A percentile compares a stretch with the other conserved stretches of the same genome.
Conservation (phyloP, 2,113 vertebrate genomes). For the Cyprinodon variegatus region DNA sequence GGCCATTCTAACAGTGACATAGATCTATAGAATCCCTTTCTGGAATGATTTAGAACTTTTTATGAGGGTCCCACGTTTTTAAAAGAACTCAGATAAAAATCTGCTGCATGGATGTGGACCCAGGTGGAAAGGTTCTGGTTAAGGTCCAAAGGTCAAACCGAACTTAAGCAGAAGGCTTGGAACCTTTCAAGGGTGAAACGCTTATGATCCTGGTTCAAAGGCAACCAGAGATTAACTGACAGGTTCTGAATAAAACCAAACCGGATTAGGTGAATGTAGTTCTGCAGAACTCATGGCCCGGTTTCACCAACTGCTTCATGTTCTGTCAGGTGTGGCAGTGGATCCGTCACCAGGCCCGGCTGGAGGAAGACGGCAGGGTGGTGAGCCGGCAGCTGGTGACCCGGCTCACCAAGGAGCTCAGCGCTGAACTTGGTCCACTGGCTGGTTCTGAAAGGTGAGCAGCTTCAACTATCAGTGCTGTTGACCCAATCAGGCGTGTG, state of each 20-base stretch:
- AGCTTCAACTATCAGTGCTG: not conserved
- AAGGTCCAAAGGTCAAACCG: too few relatives aligned
- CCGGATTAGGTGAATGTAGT: not conserved
- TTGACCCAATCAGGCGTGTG: not conserved
- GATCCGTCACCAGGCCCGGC: constrained; percentile 73
- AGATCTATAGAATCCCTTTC: too few relatives aligned
- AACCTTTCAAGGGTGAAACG: too few relatives aligned
- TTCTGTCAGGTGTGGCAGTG: constrained; percentile 79
- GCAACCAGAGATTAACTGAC: too few relatives aligned
- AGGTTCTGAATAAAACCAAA: not conserved
- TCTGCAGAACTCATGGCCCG: not conserved
- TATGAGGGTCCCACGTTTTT: too few relatives aligned
- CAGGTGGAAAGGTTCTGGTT: too few relatives aligned
- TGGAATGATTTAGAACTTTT: too few relatives aligned
- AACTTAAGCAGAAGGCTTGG: too few relatives aligned
- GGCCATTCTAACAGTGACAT: too few relatives aligned
- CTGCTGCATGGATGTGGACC: too few relatives aligned
- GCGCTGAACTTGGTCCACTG: constrained; percentile 50
- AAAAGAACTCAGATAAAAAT: too few relatives aligned
- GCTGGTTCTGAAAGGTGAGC: constrained; percentile 58
- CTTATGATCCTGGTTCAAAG: too few relatives aligned
- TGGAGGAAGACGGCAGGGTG: constrained; percentile 73
- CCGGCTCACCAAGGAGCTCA: constrained; percentile 51
- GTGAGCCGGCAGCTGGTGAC: constrained; percentile 73
- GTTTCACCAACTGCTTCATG: not conserved